Evolutionary conservation across 2,888 invertebrate genomes (phyloP).

Genomic region (Xestobium rufovillosum): DNA sequence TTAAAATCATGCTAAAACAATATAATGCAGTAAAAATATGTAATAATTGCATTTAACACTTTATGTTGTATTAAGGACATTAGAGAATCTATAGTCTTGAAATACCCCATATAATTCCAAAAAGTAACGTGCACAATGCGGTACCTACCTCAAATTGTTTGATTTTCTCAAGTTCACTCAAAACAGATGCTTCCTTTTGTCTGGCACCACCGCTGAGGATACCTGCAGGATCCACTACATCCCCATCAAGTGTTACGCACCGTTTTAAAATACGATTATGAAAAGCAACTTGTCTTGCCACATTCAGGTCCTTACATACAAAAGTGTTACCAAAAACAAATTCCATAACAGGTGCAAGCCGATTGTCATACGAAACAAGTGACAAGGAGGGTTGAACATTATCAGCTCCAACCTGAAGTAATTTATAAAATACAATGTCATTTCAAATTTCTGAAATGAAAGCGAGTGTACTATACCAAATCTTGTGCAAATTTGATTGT

Average conservation of each 20-base stretch:
- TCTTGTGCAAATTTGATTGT: conserved; percentile 54
- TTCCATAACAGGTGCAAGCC: conserved; percentile 69
- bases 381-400: conserved; percentile 78
- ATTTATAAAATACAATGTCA: too few species aligned
- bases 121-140: too few species aligned
- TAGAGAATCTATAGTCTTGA: background rate
- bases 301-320: conserved; percentile 72
- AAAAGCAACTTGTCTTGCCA: conserved; percentile 76
- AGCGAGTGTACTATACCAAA: too few species aligned
- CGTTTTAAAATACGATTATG: conserved; percentile 59
- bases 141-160: conserved; percentile 38
- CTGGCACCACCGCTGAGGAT: conserved; percentile 80
- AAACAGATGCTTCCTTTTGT: conserved; percentile 50
- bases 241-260: conserved; percentile 86
- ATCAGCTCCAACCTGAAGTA: conserved; percentile 60
- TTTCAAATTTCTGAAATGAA: conserved; percentile 11
- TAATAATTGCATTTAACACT: too few species aligned
- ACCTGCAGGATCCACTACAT: conserved; percentile 85
- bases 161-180: conserved; percentile 53
- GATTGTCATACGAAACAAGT: conserved; percentile 61
- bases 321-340: conserved; percentile 83
- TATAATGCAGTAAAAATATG: conserved; percentile 8
- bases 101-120: too few species aligned
- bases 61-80: too few species aligned
- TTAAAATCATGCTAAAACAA: conserved; percentile 27